A percentile compares a stretch with the other conserved stretches of the same genome.
phyloP scores from a whole-genome alignment of 2,888 invertebrate genomes.

The Phorcus lineatus region DNA sequence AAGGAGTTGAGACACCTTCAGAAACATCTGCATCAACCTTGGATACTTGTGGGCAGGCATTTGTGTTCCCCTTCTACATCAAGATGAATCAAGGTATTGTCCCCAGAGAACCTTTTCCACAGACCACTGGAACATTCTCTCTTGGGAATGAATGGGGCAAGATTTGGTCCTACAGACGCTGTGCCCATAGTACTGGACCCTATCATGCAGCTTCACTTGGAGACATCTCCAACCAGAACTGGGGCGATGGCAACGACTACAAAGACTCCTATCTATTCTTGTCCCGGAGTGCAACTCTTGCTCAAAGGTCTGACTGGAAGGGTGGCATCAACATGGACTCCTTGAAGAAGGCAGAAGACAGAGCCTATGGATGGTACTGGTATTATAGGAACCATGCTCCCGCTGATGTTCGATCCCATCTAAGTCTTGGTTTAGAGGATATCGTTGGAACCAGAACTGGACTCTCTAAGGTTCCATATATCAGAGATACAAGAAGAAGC shows the following conservation, averaged over 20 bases:
- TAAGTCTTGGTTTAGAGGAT: conserved; percentile 14
- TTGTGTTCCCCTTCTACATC: conserved; percentile 38
- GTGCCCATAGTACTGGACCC: not conserved
- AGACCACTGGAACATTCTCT: conserved; percentile 18
- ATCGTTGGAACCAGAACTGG: conserved; percentile 29
- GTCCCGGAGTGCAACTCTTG: conserved; percentile 6
- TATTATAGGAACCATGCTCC: conserved; percentile 31
- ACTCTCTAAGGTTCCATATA: conserved; percentile 36
- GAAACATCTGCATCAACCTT: conserved; percentile 29
- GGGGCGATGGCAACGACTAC: conserved; percentile 40
- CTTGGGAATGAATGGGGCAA: conserved; percentile 33
- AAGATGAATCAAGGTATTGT: not conserved
- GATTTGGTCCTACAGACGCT: conserved; percentile 39
- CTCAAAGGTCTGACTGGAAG: conserved; percentile 32
- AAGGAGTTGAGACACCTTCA: conserved; percentile 35
- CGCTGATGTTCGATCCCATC: not conserved
- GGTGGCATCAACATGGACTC: conserved; percentile 34
- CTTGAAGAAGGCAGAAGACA: conserved; percentile 28
- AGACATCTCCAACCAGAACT: conserved; percentile 41
- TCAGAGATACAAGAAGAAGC: conserved; percentile 40
- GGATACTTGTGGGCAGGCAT: conserved; percentile 38
- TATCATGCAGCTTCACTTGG: conserved; percentile 25
- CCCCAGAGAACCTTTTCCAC: not conserved
- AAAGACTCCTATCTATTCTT: conserved; percentile 31
- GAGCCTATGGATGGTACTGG: conserved; percentile 35